Percentiles rank a stretch among this genome's conserved stretches.
Evolutionary conservation across 2,888 invertebrate species (phyloP).

Genomic region (Melitaea athalia): DNA sequence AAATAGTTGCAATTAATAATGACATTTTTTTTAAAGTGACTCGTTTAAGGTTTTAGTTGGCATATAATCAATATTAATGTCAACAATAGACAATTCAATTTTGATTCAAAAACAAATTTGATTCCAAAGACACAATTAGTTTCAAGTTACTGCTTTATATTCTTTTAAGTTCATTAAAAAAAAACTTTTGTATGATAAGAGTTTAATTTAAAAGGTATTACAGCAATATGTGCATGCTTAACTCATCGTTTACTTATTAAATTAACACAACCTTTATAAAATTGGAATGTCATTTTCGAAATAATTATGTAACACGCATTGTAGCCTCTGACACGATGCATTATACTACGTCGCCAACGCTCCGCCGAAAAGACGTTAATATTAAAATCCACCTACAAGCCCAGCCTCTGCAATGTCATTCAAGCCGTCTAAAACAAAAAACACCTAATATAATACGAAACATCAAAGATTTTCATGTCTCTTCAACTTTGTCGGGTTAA

Average conservation of each 20-base stretch:
- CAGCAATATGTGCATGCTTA: neutral
- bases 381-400: slow-evolving; percentile 67
- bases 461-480: slow-evolving; percentile 39
- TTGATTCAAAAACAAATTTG: too few relatives aligned
- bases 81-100: too few relatives aligned
- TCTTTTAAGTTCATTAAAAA: too few relatives aligned
- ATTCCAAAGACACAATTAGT: too few relatives aligned
- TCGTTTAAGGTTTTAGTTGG: too few relatives aligned
- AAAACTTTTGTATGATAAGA: too few relatives aligned
- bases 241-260: slow-evolving; percentile 35
- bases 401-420: slow-evolving; percentile 55
- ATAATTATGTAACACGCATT: slow-evolving; percentile 34
- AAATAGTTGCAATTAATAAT: too few relatives aligned
- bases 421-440: slow-evolving; percentile 46
- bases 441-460: slow-evolving; percentile 30
- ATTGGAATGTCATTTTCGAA: slow-evolving; percentile 13
- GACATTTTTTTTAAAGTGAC: too few relatives aligned
- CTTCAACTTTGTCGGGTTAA: slow-evolving; percentile 50
- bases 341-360: slow-evolving; percentile 63
- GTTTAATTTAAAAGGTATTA: neutral
- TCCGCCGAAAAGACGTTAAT: slow-evolving; percentile 59
- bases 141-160: too few relatives aligned
- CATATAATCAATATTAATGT: too few relatives aligned
- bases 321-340: slow-evolving; percentile 67
- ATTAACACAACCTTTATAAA: slow-evolving; percentile 14